These are phyloP conservation scores for Acropternis orthonyx DNA, from an alignment of 2,797 vertebrate genomes.

Conservation along the genomic window DNA sequence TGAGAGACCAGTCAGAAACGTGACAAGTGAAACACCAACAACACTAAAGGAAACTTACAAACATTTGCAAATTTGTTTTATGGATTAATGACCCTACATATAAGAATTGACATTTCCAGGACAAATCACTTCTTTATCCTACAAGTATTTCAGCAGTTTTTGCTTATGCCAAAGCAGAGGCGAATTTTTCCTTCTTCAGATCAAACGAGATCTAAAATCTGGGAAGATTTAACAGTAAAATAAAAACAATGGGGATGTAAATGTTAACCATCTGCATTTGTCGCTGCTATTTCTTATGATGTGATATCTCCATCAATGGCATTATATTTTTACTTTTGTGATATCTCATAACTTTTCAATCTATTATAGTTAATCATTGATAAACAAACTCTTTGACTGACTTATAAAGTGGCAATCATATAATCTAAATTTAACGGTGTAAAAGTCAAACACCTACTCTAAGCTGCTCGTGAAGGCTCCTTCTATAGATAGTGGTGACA, in stretches of 20 bases:
- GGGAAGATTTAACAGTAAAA: slow-evolving; percentile 79
- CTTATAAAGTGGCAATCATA: slow-evolving; percentile 67
- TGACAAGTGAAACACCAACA: slow-evolving; percentile 20
- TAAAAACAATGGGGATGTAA: slow-evolving; percentile 76
- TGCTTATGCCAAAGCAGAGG: slow-evolving; percentile 59
- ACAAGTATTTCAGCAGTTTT: slow-evolving; percentile 61
- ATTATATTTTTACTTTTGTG: slow-evolving; percentile 54
- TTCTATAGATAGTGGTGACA: slow-evolving; percentile 70
- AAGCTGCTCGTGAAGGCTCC: slow-evolving; percentile 61
- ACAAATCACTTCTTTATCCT: slow-evolving; percentile 59
- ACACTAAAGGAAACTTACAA: slow-evolving; percentile 34
- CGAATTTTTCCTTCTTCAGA: slow-evolving; percentile 71
- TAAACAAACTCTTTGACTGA: slow-evolving; percentile 74
- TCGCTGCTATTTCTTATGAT: slow-evolving; percentile 64
- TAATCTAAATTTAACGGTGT: slow-evolving; percentile 65
- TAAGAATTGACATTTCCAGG: slow-evolving; percentile 63
- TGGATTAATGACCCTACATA: slow-evolving; percentile 66
- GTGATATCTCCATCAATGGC: slow-evolving; percentile 62
- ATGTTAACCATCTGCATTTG: slow-evolving; percentile 78
- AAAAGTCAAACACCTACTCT: slow-evolving; percentile 73
- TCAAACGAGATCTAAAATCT: slow-evolving; percentile 78
- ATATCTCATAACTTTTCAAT: slow-evolving; percentile 62
- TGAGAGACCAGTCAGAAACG: background rate
- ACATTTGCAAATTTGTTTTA: slow-evolving; percentile 42
- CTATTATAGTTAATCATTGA: slow-evolving; percentile 73